phyloP scores from a whole-genome alignment of 1,140 invertebrate genomes.

The Riptortus pedestris region DNA sequence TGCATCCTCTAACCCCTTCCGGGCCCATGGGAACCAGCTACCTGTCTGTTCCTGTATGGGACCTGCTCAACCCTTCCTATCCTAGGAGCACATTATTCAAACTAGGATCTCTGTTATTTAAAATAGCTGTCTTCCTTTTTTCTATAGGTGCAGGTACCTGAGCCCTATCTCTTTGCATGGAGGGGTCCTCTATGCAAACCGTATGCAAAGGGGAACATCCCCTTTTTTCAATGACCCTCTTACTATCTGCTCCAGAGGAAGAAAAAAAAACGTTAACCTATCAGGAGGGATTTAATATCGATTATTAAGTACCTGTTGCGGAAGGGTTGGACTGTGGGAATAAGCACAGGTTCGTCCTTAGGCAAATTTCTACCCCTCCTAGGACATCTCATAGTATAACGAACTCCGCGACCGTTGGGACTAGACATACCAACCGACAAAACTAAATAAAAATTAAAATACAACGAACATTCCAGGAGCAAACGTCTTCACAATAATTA shows the following conservation, averaged over 20 bases:
- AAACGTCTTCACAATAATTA: background rate
- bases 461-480: background rate
- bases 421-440: background rate
- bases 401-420: background rate
- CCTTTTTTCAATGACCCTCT: background rate
- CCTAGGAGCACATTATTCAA: conserved; percentile 23
- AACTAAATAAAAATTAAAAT: background rate
- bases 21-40: conserved; percentile 15
- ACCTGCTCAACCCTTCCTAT: conserved; percentile 1
- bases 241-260: background rate
- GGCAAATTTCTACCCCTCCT: conserved; percentile 4
- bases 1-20: background rate
- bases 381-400: background rate
- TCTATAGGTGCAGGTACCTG: background rate
- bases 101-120: conserved; percentile 26
- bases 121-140: conserved; percentile 26
- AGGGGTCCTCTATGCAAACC: conserved; percentile 16
- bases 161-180: conserved; percentile 19
- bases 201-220: background rate
- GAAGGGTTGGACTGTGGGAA: conserved; percentile 17
- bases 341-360: conserved; percentile 8
- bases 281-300: conserved; percentile 22
- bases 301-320: conserved; percentile 20
- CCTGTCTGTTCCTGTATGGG: background rate
- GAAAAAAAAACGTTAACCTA: conserved; percentile 17